These are phyloP conservation scores for Saccopteryx leptura DNA, from an alignment of 2,113 vertebrate species.

Conservation along the genomic window DNA sequence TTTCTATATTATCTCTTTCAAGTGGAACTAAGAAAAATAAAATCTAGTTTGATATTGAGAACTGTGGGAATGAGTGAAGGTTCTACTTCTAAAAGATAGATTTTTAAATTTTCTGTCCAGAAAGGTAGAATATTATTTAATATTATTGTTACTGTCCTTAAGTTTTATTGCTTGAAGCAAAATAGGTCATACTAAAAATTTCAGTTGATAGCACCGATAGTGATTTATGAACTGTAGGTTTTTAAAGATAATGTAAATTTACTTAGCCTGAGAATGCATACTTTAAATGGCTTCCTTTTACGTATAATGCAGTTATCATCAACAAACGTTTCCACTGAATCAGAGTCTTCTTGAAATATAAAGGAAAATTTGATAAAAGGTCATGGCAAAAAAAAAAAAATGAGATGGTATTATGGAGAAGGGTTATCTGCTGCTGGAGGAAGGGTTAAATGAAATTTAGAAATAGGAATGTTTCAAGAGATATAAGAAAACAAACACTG, in stretches of 20 bases:
- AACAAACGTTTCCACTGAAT: background rate
- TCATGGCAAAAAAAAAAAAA: background rate
- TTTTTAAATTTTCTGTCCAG: background rate
- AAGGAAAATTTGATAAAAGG: background rate
- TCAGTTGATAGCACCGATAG: background rate
- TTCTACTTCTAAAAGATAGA: background rate
- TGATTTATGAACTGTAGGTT: conserved; percentile 1
- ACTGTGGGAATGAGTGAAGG: background rate
- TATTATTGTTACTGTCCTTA: background rate
- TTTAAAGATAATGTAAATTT: conserved; percentile 47
- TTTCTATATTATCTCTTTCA: background rate
- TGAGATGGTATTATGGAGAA: background rate
- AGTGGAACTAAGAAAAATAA: background rate
- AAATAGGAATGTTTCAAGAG: background rate
- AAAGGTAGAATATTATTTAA: conserved; percentile 43
- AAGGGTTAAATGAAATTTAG: background rate
- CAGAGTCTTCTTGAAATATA: background rate
- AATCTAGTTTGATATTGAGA: conserved; percentile 46
- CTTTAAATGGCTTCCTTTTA: conserved; percentile 23
- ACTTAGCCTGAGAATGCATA: background rate
- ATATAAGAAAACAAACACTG: background rate
- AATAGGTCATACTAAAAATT: conserved; percentile 22
- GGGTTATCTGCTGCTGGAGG: background rate
- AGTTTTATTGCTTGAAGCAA: conserved; percentile 5
- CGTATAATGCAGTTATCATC: background rate